Evolutionary conservation across 1,140 invertebrate genomes (phyloP).

Genomic region (Eriocheir sinensis): DNA sequence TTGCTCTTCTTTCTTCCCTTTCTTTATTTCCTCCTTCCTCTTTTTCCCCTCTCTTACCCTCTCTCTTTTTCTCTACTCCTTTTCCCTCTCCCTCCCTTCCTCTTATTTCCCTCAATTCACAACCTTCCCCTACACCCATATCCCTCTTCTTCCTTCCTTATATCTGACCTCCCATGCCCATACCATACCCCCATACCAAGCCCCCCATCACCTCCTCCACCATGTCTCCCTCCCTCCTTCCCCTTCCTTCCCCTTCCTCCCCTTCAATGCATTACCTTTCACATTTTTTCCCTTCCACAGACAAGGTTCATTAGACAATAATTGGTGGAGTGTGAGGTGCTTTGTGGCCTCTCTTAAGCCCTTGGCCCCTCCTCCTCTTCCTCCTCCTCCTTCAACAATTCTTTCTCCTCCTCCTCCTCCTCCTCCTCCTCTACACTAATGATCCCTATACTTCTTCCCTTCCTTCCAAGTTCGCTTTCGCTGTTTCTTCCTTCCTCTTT

Average conservation of each 20-base stretch:
- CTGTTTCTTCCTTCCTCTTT: background rate
- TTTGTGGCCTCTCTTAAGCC: conserved; percentile 7
- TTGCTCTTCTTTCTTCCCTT: too few species aligned
- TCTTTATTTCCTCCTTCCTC: too few species aligned
- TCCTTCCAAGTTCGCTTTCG: background rate
- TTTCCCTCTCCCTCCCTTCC: background rate
- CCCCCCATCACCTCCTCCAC: too few species aligned
- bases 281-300: background rate
- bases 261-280: background rate
- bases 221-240: too few species aligned
- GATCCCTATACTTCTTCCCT: background rate
- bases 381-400: background rate
- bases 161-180: too few species aligned
- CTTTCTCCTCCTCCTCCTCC: background rate
- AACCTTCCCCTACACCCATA: background rate
- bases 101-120: background rate
- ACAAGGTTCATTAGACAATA: conserved; percentile 6
- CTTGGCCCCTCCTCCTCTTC: too few species aligned
- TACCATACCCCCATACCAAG: too few species aligned
- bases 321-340: conserved; percentile 9
- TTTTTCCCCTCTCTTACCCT: background rate
- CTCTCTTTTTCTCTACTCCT: background rate
- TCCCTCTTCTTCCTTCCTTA: background rate
- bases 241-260: background rate
- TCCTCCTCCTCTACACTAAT: background rate